Conservation (phyloP, 2,888 invertebrate genomes). For the Drymonia ruficornis region DNA sequence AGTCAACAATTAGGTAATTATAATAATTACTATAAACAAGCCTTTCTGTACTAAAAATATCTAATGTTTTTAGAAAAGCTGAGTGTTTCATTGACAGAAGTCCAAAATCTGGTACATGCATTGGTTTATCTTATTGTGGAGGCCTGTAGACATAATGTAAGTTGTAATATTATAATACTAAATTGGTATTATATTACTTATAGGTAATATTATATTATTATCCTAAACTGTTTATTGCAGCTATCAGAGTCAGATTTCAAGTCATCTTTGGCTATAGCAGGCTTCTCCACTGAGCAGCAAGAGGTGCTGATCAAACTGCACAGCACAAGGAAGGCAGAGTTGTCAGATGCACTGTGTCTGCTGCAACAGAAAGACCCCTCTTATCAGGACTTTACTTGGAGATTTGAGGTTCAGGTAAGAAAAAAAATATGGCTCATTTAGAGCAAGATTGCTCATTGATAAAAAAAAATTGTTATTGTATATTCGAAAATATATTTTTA, state of each 20-base stretch:
- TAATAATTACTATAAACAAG: too few species aligned
- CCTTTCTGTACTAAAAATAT: too few species aligned
- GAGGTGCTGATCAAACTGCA: conserved; percentile 85
- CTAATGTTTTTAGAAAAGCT: conserved; percentile 81
- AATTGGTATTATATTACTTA: too few species aligned
- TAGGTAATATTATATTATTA: neutral
- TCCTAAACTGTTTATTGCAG: conserved; percentile 42
- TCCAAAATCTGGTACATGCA: conserved; percentile 88
- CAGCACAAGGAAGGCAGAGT: conserved; percentile 80
- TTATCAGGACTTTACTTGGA: conserved; percentile 75
- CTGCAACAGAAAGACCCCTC: conserved; percentile 69
- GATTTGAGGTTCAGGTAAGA: conserved; percentile 75
- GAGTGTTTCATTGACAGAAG: conserved; percentile 75
- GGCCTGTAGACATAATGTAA: conserved; percentile 88
- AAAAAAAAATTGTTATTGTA: too few species aligned
- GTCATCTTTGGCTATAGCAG: conserved; percentile 75
- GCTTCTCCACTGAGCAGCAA: conserved; percentile 86
- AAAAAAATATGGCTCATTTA: neutral
- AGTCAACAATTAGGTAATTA: too few species aligned
- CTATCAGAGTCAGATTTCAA: conserved; percentile 72
- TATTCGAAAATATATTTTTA: too few species aligned
- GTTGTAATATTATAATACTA: conserved; percentile 28
- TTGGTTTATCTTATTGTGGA: conserved; percentile 90
- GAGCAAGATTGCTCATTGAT: neutral
- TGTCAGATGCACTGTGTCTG: conserved; percentile 77